phyloP scores from a whole-genome alignment of 2,113 vertebrate species.

The Leucoraja erinaceus region DNA sequence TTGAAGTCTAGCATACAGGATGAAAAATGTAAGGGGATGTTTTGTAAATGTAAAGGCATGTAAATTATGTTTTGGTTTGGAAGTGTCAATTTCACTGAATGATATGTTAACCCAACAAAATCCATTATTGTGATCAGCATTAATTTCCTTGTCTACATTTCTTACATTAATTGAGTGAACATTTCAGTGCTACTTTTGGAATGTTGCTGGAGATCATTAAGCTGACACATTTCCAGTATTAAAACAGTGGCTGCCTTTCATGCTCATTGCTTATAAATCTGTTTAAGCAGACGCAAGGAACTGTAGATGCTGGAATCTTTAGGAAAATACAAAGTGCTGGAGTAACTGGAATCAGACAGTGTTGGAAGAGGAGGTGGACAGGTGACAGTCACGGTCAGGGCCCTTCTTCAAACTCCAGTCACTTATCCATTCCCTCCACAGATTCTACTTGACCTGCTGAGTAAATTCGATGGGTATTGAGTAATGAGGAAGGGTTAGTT shows the following conservation, averaged over 20 bases:
- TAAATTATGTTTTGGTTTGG: not conserved
- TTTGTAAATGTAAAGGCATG: too few relatives aligned
- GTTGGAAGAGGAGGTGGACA: too few relatives aligned
- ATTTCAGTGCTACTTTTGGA: not conserved
- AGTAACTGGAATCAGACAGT: too few relatives aligned
- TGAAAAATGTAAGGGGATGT: not conserved
- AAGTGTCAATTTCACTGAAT: not conserved
- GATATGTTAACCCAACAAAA: not conserved
- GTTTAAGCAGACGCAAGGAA: too few relatives aligned
- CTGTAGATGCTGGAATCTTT: too few relatives aligned
- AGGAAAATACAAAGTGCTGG: too few relatives aligned
- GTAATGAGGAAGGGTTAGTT: too few relatives aligned
- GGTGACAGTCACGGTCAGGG: too few relatives aligned
- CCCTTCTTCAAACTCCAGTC: too few relatives aligned
- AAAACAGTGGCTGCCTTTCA: not conserved
- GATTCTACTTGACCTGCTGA: too few relatives aligned
- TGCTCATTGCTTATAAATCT: not conserved
- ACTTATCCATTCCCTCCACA: too few relatives aligned
- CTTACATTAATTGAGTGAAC: not conserved
- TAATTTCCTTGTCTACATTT: not conserved
- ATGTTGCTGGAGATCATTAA: not conserved
- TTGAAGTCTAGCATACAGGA: not conserved
- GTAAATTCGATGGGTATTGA: too few relatives aligned
- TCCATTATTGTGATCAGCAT: not conserved
- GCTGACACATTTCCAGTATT: not conserved